These are phyloP conservation scores for Odontothrips loti DNA, from an alignment of 2,888 invertebrate genomes.

Conservation along the genomic window DNA sequence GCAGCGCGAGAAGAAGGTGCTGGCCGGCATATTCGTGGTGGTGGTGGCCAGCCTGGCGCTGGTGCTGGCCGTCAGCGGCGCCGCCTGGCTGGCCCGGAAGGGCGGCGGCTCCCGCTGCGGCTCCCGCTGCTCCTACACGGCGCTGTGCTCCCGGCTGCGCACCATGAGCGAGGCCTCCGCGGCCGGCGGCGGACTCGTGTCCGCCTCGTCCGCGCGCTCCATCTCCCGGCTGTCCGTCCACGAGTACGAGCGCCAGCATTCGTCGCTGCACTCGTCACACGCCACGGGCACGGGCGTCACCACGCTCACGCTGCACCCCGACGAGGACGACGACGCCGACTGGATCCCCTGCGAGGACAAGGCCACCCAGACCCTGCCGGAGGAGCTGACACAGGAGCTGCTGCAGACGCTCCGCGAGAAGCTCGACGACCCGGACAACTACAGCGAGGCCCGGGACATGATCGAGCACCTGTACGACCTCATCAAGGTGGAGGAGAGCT, in stretches of 20 bases:
- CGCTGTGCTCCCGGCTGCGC: constrained; percentile 15
- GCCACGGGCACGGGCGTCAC: constrained; percentile 32
- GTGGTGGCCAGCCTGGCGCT: constrained; percentile 53
- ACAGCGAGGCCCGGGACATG: constrained; percentile 69
- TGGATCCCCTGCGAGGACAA: constrained; percentile 54
- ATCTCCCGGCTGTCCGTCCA: constrained; percentile 58
- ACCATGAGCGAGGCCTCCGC: background rate
- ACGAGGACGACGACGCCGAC: constrained; percentile 42
- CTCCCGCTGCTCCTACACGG: constrained; percentile 38
- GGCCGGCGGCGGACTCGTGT: constrained; percentile 39
- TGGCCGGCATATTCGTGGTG: constrained; percentile 53
- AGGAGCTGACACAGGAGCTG: constrained; percentile 64
- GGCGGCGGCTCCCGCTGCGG: constrained; percentile 51
- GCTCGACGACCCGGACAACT: constrained; percentile 67
- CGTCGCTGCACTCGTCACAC: constrained; percentile 30
- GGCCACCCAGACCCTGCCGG: constrained; percentile 67
- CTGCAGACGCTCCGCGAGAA: constrained; percentile 63
- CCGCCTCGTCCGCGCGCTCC: constrained; percentile 54
- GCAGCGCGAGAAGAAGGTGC: constrained; percentile 42
- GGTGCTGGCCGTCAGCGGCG: constrained; percentile 53
- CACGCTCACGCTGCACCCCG: constrained; percentile 34
- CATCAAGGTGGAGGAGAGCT: constrained; percentile 65
- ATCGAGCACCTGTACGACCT: constrained; percentile 72
- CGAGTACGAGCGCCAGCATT: constrained; percentile 53
- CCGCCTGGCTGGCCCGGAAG: constrained; percentile 56